Evolutionary conservation across 2,113 vertebrate species (phyloP).

Genomic region (Odocoileus hemionus): DNA sequence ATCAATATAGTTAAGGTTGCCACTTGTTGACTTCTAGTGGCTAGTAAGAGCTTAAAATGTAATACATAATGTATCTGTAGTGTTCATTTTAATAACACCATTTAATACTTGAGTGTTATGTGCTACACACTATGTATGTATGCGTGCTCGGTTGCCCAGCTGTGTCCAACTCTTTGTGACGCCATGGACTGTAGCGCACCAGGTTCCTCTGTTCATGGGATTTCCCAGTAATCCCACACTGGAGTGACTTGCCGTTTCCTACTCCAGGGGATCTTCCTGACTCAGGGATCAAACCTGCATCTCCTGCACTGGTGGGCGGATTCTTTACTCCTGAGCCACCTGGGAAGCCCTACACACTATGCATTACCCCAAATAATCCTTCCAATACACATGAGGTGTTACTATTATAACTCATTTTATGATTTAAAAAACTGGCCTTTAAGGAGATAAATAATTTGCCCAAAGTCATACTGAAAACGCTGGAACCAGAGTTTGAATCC

Average conservation of each 20-base stretch:
- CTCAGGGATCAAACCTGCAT: neutral
- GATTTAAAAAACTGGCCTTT: neutral
- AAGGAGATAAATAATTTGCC: neutral
- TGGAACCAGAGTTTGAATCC: neutral
- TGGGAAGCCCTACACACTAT: neutral
- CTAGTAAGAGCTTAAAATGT: conserved; percentile 5
- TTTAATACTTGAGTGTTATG: neutral
- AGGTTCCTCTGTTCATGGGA: neutral
- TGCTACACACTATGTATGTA: neutral
- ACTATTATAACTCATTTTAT: neutral
- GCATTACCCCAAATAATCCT: neutral
- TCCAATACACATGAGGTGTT: neutral
- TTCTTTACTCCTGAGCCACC: neutral
- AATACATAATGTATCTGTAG: neutral
- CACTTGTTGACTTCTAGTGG: neutral
- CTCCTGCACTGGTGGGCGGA: neutral
- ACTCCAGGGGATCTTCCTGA: neutral
- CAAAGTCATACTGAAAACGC: neutral
- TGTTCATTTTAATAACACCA: neutral
- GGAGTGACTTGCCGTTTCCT: neutral
- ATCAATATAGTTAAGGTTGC: neutral
- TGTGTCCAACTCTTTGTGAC: neutral
- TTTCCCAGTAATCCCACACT: neutral
- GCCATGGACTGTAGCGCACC: neutral
- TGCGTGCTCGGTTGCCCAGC: neutral